phyloP scores from a whole-genome alignment of 2,888 invertebrate genomes.

The Phortica okadai region DNA sequence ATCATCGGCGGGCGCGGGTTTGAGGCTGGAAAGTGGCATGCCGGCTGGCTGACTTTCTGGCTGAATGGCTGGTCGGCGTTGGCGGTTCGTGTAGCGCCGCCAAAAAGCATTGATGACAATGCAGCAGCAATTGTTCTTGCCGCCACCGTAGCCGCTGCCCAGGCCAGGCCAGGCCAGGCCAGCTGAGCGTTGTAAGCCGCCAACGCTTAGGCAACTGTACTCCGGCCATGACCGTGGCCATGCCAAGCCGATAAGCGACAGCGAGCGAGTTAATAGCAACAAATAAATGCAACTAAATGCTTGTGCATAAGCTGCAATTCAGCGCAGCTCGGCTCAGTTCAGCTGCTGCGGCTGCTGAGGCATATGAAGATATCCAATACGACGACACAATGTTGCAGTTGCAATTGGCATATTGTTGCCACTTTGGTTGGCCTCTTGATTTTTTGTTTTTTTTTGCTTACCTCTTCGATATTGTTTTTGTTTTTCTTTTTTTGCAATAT shows the following conservation, averaged over 20 bases:
- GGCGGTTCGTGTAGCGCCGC: conserved; percentile 22
- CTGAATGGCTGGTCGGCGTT: neutral
- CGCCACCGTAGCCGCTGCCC: conserved; percentile 42
- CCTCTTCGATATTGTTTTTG: conserved; percentile 35
- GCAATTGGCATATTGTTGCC: conserved; percentile 73
- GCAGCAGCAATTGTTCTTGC: conserved; percentile 56
- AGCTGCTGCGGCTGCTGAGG: conserved; percentile 9
- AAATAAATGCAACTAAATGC: conserved; percentile 77
- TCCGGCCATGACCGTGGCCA: conserved; percentile 30
- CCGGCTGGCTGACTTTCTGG: too few relatives aligned
- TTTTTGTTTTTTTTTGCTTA: conserved; percentile 39
- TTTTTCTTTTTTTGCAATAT: conserved; percentile 35
- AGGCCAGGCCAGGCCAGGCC: neutral
- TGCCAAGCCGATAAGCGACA: conserved; percentile 69
- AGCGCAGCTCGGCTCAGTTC: conserved; percentile 25
- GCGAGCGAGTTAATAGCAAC: conserved; percentile 75
- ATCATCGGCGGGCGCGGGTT: neutral
- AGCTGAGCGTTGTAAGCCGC: conserved; percentile 24
- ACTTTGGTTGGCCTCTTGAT: conserved; percentile 50
- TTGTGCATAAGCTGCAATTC: conserved; percentile 46
- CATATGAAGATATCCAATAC: conserved; percentile 76
- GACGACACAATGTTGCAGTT: conserved; percentile 75
- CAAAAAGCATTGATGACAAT: conserved; percentile 8
- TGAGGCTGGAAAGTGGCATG: neutral
- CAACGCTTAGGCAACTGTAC: conserved; percentile 39